Base-by-base conservation (phyloP, 2,797 vertebrate species). In the Lindbergichthys nudifrons region DNA sequence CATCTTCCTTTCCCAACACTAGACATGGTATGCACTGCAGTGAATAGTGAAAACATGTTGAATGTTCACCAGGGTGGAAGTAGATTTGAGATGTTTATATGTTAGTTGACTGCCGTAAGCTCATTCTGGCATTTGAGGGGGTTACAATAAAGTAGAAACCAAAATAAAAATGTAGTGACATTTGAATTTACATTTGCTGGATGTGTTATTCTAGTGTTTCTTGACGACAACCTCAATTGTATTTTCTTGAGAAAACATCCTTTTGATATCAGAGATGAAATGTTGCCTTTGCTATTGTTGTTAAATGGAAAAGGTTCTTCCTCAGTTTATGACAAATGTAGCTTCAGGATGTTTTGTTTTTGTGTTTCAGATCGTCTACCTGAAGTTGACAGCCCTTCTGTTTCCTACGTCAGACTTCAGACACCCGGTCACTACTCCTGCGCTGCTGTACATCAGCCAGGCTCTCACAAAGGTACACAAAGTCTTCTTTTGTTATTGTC, bases 331-430 rank as follows among this genome's bases (percentile, higher is more conserved):
- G 43, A 61, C 2, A 63, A 36, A 59, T 10, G 3, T 10, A 41
- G 3, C 58, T 7, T 26, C 6, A 19, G 18, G 18, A 0, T 47
- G n/a, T 60, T 23, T 75, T 60, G 46, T 68, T 47, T 62, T 26
- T 81, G 18, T 75, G 11, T 75, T 54, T 80, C 3, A 3, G 98
- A 92, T 99, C 2, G 50, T 98, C 63, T 96, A 97, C 76, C 89
- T 99, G 91, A 98, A 98, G 90, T 92, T 99, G 39, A 83, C 88
- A 0, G 94, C 95, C 2, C 80, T 97, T 19, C 85, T 99, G 65
- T 99, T 99, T 78, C 97, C 98, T 1, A 96, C 97, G 13, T 99
- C 98, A 1, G 98, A 99, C 88, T 97, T 97, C 92, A 88, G 97
- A 91, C 98, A 99, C 69, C 95, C 97, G 0, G 96, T 99, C 15